These are phyloP conservation scores for Panthera leo DNA, from an alignment of 2,113 vertebrate genomes.

Conservation along the genomic window DNA sequence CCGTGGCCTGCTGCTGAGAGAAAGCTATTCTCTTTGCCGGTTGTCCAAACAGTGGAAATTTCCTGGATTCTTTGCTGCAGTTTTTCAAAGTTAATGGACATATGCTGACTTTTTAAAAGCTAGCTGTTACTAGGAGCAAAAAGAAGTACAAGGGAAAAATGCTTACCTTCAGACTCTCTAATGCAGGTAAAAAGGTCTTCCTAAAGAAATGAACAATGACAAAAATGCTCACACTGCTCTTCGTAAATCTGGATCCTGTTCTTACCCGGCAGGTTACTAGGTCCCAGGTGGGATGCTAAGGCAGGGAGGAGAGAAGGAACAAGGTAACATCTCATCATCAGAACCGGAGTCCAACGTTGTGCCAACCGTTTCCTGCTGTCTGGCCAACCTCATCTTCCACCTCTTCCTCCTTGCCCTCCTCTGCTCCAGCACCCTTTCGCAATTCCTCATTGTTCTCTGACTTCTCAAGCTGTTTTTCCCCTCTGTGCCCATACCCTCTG, in stretches of 20 bases:
- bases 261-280: neutral
- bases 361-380: neutral
- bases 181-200: neutral
- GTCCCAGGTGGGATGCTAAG: neutral
- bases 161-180: neutral
- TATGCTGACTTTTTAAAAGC: constrained; percentile 40
- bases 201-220: neutral
- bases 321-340: neutral
- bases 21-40: neutral
- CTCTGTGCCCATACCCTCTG: neutral
- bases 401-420: neutral
- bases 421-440: neutral
- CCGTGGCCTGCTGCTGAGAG: neutral
- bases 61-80: constrained; percentile 10
- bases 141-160: constrained; percentile 13
- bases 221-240: neutral
- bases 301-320: neutral
- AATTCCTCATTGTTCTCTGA: neutral
- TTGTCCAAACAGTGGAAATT: constrained; percentile 51
- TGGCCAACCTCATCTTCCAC: neutral
- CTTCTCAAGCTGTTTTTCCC: neutral
- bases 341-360: neutral
- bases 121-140: constrained; percentile 4
- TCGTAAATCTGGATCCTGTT: neutral
- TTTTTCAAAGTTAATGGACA: constrained; percentile 32